A percentile compares a stretch with the other conserved stretches of the same genome.
Evolutionary conservation across 2,113 vertebrate genomes (phyloP).

Genomic region (Dendropsophus ebraccatus): DNA sequence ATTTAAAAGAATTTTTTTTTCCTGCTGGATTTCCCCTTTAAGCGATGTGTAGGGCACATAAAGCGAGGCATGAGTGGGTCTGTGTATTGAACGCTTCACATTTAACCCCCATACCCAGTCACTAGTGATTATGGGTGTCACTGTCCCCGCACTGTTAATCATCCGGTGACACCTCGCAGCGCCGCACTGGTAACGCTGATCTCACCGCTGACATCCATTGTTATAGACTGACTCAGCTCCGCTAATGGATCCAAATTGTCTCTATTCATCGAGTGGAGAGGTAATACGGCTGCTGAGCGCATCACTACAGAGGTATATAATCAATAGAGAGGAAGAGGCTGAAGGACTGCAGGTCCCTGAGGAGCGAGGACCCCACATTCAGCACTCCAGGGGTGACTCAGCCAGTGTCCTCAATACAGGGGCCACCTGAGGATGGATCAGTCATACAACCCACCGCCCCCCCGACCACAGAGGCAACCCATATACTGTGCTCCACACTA

Average conservation of each 20-base stretch:
- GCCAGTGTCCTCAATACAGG: neutral
- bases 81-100: no score
- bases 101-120: neutral
- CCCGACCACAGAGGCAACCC: no score
- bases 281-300: no score
- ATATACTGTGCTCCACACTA: no score
- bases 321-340: neutral
- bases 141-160: neutral
- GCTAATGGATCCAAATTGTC: neutral
- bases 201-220: conserved; percentile 1
- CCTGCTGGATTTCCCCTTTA: no score
- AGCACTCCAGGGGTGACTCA: neutral
- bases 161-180: neutral
- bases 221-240: neutral
- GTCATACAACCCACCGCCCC: no score
- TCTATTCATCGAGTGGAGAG: neutral
- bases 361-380: neutral
- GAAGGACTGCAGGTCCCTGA: neutral
- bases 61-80: no score
- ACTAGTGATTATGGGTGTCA: neutral
- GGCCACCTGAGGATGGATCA: neutral
- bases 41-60: no score
- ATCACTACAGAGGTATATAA: neutral
- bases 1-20: no score
- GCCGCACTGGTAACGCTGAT: neutral